Conservation (phyloP, 2,797 vertebrate genomes). For the Sebastes hubbsi region DNA sequence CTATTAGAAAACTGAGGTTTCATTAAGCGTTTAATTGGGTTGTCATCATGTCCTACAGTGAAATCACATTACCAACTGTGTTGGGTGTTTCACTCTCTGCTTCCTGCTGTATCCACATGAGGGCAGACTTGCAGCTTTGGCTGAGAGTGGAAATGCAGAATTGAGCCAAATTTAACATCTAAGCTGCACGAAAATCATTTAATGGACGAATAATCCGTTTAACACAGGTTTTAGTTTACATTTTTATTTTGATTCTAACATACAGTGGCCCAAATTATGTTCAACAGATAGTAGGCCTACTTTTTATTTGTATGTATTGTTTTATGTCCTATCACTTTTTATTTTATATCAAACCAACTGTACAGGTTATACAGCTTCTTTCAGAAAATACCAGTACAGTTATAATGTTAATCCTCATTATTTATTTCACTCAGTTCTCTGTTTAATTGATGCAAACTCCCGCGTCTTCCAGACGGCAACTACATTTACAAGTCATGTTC, state of each 20-base stretch:
- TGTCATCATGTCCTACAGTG: slow-evolving; percentile 58
- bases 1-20: slow-evolving; percentile 47
- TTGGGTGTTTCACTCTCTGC: slow-evolving; percentile 16
- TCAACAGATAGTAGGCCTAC: background rate
- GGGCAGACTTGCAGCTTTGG: slow-evolving; percentile 84
- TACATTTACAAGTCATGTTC: slow-evolving; percentile 20
- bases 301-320: background rate
- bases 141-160: slow-evolving; percentile 23
- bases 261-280: background rate
- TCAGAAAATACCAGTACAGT: background rate
- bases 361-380: background rate
- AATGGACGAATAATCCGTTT: slow-evolving; percentile 7
- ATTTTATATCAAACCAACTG: background rate
- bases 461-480: background rate
- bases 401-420: background rate
- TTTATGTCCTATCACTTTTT: background rate
- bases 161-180: slow-evolving; percentile 29
- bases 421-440: background rate
- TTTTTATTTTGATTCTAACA: slow-evolving; percentile 17
- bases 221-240: slow-evolving; percentile 1
- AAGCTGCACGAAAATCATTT: slow-evolving; percentile 23
- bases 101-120: slow-evolving; percentile 85
- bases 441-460: background rate
- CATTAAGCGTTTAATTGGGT: slow-evolving; percentile 69
- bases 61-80: slow-evolving; percentile 55